phyloP scores from a whole-genome alignment of 2,888 invertebrate genomes.

The Ernsta delagoae region DNA sequence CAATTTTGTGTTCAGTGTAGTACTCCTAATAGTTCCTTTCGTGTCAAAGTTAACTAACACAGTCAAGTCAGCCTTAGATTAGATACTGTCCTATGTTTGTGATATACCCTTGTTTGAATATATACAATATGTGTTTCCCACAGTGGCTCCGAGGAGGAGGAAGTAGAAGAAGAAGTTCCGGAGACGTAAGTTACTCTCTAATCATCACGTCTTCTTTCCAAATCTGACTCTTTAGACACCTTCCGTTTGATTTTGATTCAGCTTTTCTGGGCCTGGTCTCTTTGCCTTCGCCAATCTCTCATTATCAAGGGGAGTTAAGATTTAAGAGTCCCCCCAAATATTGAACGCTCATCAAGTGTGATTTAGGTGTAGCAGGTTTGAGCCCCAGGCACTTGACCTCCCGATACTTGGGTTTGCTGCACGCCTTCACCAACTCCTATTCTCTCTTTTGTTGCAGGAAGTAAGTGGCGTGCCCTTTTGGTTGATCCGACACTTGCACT shows the following conservation, averaged over 20 bases:
- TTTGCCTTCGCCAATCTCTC: conserved; percentile 71
- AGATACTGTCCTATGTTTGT: conserved; percentile 10
- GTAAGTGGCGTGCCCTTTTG: conserved; percentile 83
- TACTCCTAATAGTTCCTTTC: conserved; percentile 9
- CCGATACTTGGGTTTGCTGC: conserved; percentile 67
- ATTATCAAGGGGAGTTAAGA: conserved; percentile 37
- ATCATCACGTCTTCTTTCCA: conserved; percentile 43
- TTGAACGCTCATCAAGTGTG: conserved; percentile 32
- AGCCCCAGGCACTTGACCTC: conserved; percentile 48
- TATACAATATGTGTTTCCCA: conserved; percentile 53
- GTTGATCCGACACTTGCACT: conserved; percentile 79
- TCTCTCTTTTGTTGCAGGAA: conserved; percentile 85
- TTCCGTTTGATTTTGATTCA: conserved; percentile 70
- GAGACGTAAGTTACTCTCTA: conserved; percentile 87
- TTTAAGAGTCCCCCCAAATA: conserved; percentile 20
- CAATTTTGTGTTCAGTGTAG: not conserved
- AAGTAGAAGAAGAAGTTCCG: conserved; percentile 91
- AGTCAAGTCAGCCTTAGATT: conserved; percentile 7
- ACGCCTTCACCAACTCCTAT: conserved; percentile 77
- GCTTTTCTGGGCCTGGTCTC: conserved; percentile 74
- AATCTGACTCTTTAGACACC: conserved; percentile 61
- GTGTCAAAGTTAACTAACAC: conserved; percentile 30
- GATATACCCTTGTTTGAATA: conserved; percentile 16
- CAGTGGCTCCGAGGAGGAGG: conserved; percentile 89
- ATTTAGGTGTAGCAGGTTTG: conserved; percentile 32